Evolutionary conservation across 2,797 vertebrate species (phyloP).

Genomic region (Phoeniculus purpureus): DNA sequence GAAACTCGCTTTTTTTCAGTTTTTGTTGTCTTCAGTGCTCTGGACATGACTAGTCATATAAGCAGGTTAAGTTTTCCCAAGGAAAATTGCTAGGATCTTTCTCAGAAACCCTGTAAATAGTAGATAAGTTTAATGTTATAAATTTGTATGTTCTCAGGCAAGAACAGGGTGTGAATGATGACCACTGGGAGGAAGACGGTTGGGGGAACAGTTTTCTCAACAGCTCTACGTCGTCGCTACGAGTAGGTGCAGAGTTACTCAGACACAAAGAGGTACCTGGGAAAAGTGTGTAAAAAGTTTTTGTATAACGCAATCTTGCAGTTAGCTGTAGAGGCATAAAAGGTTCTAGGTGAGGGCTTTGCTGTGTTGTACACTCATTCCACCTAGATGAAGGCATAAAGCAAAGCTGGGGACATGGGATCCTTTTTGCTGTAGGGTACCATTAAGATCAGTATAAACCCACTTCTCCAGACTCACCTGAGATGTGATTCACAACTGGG

Average conservation of each 20-base stretch:
- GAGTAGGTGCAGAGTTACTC: background rate
- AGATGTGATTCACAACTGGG: background rate
- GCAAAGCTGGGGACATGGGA: background rate
- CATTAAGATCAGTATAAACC: background rate
- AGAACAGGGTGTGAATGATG: background rate
- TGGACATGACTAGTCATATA: background rate
- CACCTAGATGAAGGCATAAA: background rate
- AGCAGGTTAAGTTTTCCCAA: background rate
- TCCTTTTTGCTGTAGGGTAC: background rate
- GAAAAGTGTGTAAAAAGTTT: background rate
- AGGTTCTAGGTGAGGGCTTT: background rate
- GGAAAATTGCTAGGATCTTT: background rate
- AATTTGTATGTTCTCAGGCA: background rate
- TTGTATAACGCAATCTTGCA: background rate
- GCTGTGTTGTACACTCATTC: accelerated
- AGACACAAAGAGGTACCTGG: background rate
- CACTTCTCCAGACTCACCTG: background rate
- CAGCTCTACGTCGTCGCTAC: background rate
- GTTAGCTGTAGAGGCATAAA: background rate
- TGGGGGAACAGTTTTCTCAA: background rate
- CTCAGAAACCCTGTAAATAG: background rate
- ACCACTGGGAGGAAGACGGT: background rate
- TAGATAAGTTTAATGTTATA: background rate
- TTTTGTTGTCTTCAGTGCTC: background rate
- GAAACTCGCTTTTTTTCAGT: background rate